phyloP scores from a whole-genome alignment of 2,113 vertebrate species.

The Macrotus californicus region DNA sequence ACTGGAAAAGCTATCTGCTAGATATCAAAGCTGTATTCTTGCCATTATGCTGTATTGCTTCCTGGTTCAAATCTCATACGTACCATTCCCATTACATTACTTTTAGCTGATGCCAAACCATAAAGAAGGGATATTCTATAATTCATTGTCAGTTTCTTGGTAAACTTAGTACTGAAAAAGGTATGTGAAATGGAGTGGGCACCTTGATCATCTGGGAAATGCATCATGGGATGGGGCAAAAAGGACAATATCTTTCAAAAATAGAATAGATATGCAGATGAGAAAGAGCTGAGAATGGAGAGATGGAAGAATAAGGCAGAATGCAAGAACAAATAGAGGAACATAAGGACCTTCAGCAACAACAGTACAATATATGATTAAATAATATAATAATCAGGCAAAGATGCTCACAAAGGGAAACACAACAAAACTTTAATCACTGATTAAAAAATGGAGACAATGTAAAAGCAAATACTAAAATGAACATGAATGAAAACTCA shows the following conservation, averaged over 20 bases:
- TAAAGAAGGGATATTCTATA: constrained; percentile 12
- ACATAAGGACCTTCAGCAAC: not conserved
- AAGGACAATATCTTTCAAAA: not conserved
- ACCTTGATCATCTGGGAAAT: constrained; percentile 43
- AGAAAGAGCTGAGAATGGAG: not conserved
- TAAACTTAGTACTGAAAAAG: constrained; percentile 44
- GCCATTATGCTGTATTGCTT: not conserved
- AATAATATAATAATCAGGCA: not conserved
- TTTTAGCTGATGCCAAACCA: constrained; percentile 45
- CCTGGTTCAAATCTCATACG: not conserved
- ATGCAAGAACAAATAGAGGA: not conserved
- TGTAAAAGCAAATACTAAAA: not conserved
- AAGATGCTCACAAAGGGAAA: not conserved
- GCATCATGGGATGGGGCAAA: not conserved
- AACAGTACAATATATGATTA: not conserved
- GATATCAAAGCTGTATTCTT: not conserved
- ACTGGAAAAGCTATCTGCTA: not conserved
- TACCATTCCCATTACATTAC: not conserved
- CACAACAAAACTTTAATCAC: not conserved
- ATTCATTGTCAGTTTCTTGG: constrained; percentile 37
- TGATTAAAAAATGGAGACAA: not conserved
- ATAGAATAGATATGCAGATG: not conserved
- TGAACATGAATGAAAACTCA: not conserved
- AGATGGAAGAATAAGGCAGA: not conserved
- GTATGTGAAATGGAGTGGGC: constrained; percentile 53